phyloP scores from a whole-genome alignment of 1,140 invertebrate species.

The Lordiphosa clarofinis region DNA sequence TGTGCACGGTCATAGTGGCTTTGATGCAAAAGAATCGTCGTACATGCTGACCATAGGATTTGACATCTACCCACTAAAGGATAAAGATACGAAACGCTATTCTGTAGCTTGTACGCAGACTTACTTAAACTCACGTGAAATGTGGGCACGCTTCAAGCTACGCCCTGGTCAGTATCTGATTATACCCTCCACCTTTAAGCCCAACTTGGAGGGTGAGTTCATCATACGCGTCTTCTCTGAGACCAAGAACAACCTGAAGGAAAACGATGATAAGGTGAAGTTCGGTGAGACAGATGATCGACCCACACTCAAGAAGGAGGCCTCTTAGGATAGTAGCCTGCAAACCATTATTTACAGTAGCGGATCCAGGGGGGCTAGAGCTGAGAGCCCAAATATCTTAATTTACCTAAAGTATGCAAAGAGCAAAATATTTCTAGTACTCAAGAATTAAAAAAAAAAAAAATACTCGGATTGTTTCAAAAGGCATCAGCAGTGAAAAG shows the following conservation, averaged over 20 bases:
- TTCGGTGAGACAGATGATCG: constrained; percentile 85
- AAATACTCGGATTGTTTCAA: too few species aligned
- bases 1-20: constrained; percentile 94
- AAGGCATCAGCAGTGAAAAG: too few species aligned
- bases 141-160: constrained; percentile 89
- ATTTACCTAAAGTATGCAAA: too few species aligned
- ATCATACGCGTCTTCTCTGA: constrained; percentile 97
- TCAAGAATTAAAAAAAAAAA: too few species aligned
- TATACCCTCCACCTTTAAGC: constrained; percentile 98
- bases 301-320: constrained; percentile 79
- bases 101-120: too few species aligned
- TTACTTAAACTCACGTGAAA: constrained; percentile 96
- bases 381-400: too few species aligned
- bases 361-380: too few species aligned
- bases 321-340: too few species aligned
- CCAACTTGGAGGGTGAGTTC: constrained; percentile 97
- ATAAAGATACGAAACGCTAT: too few species aligned
- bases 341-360: too few species aligned
- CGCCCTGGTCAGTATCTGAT: constrained; percentile 97
- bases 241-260: constrained; percentile 91
- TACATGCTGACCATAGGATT: constrained; percentile 96
- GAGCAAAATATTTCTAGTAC: too few species aligned
- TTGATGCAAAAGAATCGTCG: constrained; percentile 97
- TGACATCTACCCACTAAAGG: constrained; percentile 97
- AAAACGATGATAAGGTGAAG: constrained; percentile 91